Evolutionary conservation across 2,113 vertebrate genomes (phyloP).

Genomic region (Cottus gobio): DNA sequence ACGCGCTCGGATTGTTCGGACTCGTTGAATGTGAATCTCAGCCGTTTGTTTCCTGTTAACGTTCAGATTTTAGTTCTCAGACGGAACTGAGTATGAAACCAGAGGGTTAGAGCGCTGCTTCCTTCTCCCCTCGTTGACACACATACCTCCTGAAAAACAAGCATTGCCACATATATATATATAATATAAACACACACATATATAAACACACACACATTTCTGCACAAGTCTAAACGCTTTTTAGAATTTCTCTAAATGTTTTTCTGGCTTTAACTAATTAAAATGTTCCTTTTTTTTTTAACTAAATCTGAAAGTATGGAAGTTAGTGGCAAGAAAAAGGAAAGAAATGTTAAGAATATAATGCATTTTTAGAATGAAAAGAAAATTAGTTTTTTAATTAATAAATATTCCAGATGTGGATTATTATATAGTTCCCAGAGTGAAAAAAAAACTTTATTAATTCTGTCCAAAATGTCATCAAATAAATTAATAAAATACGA

Average conservation of each 20-base stretch:
- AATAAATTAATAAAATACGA: no score
- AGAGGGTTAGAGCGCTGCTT: no score
- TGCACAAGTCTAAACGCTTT: no score
- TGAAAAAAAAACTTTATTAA: no score
- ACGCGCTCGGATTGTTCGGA: not conserved
- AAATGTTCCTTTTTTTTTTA: not conserved
- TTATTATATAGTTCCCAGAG: no score
- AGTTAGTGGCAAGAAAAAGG: not conserved
- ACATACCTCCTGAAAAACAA: constrained; percentile 38
- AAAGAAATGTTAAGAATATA: no score
- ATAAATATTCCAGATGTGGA: no score
- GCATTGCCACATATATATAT: not conserved
- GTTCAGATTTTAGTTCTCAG: constrained; percentile 24
- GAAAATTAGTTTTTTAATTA: no score
- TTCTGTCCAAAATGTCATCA: no score
- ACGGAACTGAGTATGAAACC: constrained; percentile 14
- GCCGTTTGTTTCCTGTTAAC: not conserved
- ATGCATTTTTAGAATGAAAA: no score
- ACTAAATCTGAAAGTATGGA: not conserved
- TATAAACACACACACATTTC: no score
- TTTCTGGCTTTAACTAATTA: not conserved
- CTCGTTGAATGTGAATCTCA: constrained; percentile 56
- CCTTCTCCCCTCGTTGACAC: no score
- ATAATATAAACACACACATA: not conserved
- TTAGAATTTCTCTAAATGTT: not conserved